A percentile compares a stretch with the other conserved stretches of the same genome.
Evolutionary conservation across 2,797 vertebrate species (phyloP).

Genomic region (Cyclopterus lumpus): DNA sequence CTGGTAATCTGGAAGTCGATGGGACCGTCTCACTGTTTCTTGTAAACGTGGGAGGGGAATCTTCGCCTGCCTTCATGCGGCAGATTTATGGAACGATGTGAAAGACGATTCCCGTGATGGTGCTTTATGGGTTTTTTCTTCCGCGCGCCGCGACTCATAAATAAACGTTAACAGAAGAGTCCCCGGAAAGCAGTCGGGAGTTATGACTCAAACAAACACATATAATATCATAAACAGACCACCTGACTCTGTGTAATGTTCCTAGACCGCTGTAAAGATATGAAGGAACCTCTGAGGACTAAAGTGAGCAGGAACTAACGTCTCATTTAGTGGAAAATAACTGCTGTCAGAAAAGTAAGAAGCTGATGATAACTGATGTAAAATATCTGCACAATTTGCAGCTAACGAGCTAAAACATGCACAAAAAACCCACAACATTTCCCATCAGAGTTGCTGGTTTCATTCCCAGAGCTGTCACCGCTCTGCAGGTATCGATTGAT

Average conservation of each 20-base stretch:
- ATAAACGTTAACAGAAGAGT: slow-evolving; percentile 44
- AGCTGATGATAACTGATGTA: neutral
- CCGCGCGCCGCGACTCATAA: neutral
- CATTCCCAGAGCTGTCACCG: slow-evolving; percentile 30
- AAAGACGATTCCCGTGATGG: slow-evolving; percentile 35
- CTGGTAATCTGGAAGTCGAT: no score
- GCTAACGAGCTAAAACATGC: slow-evolving; percentile 34
- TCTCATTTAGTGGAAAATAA: neutral
- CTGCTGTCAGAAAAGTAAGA: no score
- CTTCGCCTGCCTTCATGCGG: neutral
- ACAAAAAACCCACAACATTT: slow-evolving; percentile 14
- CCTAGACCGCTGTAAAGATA: neutral
- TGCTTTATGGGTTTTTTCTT: slow-evolving; percentile 21
- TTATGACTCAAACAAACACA: slow-evolving; percentile 26
- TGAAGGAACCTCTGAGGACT: neutral
- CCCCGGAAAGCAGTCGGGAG: slow-evolving; percentile 49
- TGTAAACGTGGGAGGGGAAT: slow-evolving; percentile 1
- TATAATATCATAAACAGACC: neutral
- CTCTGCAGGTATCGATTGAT: slow-evolving; percentile 52
- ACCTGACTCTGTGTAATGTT: no score
- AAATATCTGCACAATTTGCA: slow-evolving; percentile 11
- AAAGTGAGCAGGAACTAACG: neutral
- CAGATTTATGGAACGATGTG: slow-evolving; percentile 41
- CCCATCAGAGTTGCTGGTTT: slow-evolving; percentile 9
- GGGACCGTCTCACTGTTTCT: no score